Percentiles rank a stretch among this genome's conserved stretches.
phyloP scores from a whole-genome alignment of 2,113 vertebrate genomes.

The Cygnus atratus region DNA sequence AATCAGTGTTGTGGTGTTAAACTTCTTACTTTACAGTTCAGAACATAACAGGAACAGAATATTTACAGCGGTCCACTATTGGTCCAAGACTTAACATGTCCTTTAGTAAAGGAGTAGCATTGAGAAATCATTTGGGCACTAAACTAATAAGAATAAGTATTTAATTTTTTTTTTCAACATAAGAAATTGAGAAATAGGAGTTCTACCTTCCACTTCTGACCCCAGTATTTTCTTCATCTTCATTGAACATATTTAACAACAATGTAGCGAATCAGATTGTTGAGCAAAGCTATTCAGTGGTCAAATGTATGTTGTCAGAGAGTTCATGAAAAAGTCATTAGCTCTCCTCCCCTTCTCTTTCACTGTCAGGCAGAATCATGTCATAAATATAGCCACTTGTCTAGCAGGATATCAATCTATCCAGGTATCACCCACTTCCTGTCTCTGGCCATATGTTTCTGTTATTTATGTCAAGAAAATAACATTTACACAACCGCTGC shows the following conservation, averaged over 20 bases:
- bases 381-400: constrained; percentile 78
- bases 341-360: constrained; percentile 73
- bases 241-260: constrained; percentile 1
- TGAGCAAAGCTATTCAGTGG: constrained; percentile 67
- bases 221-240: constrained; percentile 35
- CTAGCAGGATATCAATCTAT: constrained; percentile 76
- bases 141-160: neutral
- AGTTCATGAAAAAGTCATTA: constrained; percentile 82
- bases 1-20: neutral
- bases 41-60: neutral
- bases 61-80: neutral
- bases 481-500: constrained; percentile 82
- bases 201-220: neutral
- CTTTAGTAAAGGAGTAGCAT: neutral
- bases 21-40: neutral
- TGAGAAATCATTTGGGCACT: neutral
- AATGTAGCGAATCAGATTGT: constrained; percentile 54
- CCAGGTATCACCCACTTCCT: constrained; percentile 83
- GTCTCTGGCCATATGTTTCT: constrained; percentile 89
- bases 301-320: constrained; percentile 75
- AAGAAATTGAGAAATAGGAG: neutral
- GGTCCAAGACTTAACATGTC: neutral
- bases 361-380: constrained; percentile 80
- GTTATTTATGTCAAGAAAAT: constrained; percentile 89
- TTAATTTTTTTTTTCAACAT: neutral